These are phyloP conservation scores for Menura novaehollandiae DNA, from an alignment of 2,113 vertebrate species.

Conservation along the genomic window DNA sequence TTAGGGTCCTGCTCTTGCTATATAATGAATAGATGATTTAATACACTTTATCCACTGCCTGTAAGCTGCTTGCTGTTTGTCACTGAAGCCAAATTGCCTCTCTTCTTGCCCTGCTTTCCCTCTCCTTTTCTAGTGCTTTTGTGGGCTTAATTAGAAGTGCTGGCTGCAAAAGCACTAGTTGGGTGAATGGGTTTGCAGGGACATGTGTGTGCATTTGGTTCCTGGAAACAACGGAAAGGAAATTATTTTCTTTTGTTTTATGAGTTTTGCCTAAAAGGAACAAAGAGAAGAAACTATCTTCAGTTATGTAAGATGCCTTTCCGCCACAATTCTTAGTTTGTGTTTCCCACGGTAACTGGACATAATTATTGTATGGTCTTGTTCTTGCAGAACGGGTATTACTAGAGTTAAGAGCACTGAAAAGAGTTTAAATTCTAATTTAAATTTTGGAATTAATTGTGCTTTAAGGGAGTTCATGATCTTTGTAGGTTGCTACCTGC, in stretches of 20 bases:
- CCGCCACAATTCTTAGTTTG: not conserved
- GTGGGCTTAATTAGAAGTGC: not conserved
- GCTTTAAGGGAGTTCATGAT: not conserved
- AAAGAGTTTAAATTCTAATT: not conserved
- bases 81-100: not conserved
- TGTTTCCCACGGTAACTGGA: not conserved
- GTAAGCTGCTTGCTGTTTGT: not conserved
- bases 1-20: not conserved
- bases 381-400: not conserved
- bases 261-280: not conserved
- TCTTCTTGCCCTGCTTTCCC: not conserved
- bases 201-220: not conserved
- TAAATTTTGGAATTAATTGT: not conserved
- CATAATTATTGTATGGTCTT: not conserved
- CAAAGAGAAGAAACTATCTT: not conserved
- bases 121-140: not conserved
- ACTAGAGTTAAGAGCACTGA: not conserved
- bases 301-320: slow-evolving; percentile 19
- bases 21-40: not conserved
- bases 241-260: not conserved
- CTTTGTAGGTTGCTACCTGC: not conserved
- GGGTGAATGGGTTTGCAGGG: not conserved
- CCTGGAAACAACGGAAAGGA: not conserved
- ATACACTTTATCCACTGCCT: not conserved
- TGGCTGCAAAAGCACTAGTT: not conserved